A percentile compares a stretch with the other conserved stretches of the same genome.
These are phyloP conservation scores for Myopa tessellatipennis DNA, from an alignment of 2,888 invertebrate genomes.

Conservation along the genomic window DNA sequence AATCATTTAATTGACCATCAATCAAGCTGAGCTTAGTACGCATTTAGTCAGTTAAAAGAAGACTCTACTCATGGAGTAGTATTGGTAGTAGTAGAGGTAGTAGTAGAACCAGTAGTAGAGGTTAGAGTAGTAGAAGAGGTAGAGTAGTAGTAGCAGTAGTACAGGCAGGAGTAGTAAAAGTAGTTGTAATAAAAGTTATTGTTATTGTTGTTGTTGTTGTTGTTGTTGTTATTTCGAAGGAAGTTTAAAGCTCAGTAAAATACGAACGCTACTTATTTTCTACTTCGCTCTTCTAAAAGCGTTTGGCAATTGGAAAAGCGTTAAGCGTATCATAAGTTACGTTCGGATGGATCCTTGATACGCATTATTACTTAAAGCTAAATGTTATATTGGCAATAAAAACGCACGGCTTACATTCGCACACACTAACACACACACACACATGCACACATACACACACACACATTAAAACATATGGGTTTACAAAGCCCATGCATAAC, in stretches of 20 bases:
- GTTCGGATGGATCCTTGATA: constrained; percentile 31
- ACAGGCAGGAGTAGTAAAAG: too few relatives aligned
- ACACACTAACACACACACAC: constrained; percentile 14
- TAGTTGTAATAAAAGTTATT: too few relatives aligned
- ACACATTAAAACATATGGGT: constrained; percentile 17
- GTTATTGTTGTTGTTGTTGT: too few relatives aligned
- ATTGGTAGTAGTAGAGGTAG: too few relatives aligned
- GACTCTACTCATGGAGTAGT: too few relatives aligned
- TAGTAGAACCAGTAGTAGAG: too few relatives aligned
- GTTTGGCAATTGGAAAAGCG: constrained; percentile 44
- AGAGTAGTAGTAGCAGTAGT: too few relatives aligned
- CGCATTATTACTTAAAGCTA: constrained; percentile 34
- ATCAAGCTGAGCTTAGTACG: constrained; percentile 49
- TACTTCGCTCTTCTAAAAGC: background rate
- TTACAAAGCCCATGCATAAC: background rate
- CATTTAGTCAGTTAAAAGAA: background rate
- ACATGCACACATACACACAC: constrained; percentile 16
- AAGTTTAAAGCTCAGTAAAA: too few relatives aligned
- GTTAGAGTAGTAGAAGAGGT: too few relatives aligned
- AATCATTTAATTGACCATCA: constrained; percentile 57
- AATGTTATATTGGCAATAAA: constrained; percentile 38
- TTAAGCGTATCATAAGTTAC: constrained; percentile 40
- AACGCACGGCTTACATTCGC: background rate
- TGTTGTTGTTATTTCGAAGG: too few relatives aligned
- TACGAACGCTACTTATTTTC: too few relatives aligned